phyloP scores from a whole-genome alignment of 2,888 invertebrate genomes.

The Glaucopsyche alexis region DNA sequence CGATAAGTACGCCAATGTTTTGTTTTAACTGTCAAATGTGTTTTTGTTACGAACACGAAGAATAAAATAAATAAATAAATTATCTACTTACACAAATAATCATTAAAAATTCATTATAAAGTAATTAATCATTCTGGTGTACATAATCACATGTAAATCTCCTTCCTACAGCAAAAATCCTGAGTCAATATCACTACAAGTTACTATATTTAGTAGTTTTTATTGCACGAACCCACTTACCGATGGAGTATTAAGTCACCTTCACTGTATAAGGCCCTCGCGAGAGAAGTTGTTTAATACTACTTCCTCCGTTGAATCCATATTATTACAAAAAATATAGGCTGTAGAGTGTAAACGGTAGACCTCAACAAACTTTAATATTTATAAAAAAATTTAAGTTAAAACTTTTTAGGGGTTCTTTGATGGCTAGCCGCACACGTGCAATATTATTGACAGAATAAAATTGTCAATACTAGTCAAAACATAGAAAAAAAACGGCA shows the following conservation, averaged over 20 bases:
- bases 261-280: conserved; percentile 5
- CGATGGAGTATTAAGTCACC: conserved; percentile 3
- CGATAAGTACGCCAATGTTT: too few species aligned
- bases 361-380: background rate
- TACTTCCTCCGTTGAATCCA: conserved; percentile 6
- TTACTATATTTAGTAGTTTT: conserved; percentile 26
- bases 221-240: conserved; percentile 10
- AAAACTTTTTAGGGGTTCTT: too few species aligned
- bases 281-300: conserved; percentile 8
- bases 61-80: too few species aligned
- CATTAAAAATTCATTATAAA: background rate
- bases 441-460: too few species aligned
- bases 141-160: background rate
- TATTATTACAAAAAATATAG: background rate
- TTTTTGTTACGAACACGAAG: too few species aligned
- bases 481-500: too few species aligned
- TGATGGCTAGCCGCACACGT: too few species aligned
- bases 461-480: too few species aligned
- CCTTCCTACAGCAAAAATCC: conserved; percentile 21
- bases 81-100: background rate
- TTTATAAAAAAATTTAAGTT: background rate
- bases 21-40: too few species aligned
- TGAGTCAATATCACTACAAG: conserved; percentile 15
- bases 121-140: conserved; percentile 2
- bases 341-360: background rate